Evolutionary conservation across 2,888 invertebrate species (phyloP), one percentile per base, ranked within the genome.

Genomic region (Prosapia bicincta): DNA sequence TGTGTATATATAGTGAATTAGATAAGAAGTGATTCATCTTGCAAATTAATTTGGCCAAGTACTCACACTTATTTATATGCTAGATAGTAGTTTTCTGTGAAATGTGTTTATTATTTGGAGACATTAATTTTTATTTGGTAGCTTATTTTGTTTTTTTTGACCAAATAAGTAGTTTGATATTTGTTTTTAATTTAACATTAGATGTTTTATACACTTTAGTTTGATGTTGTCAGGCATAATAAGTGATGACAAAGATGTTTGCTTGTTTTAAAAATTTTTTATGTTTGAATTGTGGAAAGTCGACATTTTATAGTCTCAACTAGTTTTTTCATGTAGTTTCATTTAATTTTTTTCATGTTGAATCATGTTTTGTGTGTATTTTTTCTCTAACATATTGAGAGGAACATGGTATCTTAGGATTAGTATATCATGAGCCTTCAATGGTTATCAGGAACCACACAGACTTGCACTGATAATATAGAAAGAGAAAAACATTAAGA

Each of bases 401-500:
- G 54, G 54, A 54, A 54, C 54, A 54, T 54, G 54, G 54, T 54
- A 54, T 54, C 54, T 54, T 20, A 54, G 54, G 54, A 5, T 54
- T 54, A 54, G 54, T 20, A 20, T 54, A 54, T 54, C 54, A 54
- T 54, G 54, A 54, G 20, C 54, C 54, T 54, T 15, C 20, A 20
- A 20, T 20, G 54, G 20, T 26, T 68, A 69, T 43, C 76, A 76
- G 77, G 79, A 76, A 76, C 72, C 75, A 78, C 79, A 79, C 78
- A 77, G 78, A 78, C 79, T 79, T 77, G 79, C 79, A 79, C 79
- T 54, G 20, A 54, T 54, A 20, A 54, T 20, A 54, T 10, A 20
- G 54, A 54, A 54, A 20, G 54, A 54, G 54, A 20, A 54, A 54
- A 54, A 54, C 20, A 20, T 54, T 54, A 54, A 54, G 54, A 54